Base-by-base conservation (phyloP, 2,113 vertebrate genomes). In the Podarcis muralis region DNA sequence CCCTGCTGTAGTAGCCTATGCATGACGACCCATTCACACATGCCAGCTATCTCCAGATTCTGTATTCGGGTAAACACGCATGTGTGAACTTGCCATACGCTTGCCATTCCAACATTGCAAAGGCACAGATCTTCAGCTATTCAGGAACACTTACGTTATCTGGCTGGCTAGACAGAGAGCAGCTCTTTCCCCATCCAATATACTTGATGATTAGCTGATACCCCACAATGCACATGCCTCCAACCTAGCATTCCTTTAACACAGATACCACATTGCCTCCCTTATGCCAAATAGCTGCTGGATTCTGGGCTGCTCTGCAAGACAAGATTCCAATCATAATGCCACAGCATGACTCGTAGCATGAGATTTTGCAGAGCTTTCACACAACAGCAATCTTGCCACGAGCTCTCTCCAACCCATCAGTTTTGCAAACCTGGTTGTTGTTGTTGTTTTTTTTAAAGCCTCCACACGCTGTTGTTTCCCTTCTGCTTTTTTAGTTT, bases 401-500 rank as follows among this genome's bases (percentile, higher is more conserved):
- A 74, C 35, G 79, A 86, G 81, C 57, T 79, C 90, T 80, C 74
- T 65, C 35, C 68, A 43, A 68, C 57, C 79, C 4, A 2, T 80
- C 91, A 90, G 89, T 86, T 87, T 90, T 84, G 48, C 82, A 30
- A 4, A 87, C 90, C 84, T 87, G 30, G 32, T 5, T 43, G 23
- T 53, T 71, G 87, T 40, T 59, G 6, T 40, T 65, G 30, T 75
- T 91, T 80, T 48, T 48, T 48, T 0, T 48, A 48, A 93, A 92
- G 88, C 90, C 0, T 0, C 75, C 87, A 87, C 86, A 65, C 87
- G 15, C 85, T 90, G 80, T 66, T 83, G 78, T 92, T 93, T 80
- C 93, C 92, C 18, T 94, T 83, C 85, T 89, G 81, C 62, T 81
- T 80, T 93, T 94, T 88, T 89, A 43, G 37, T 25, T 9, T 48